Evolutionary conservation across 2,797 vertebrate species (phyloP).

Genomic region (Huso huso): DNA sequence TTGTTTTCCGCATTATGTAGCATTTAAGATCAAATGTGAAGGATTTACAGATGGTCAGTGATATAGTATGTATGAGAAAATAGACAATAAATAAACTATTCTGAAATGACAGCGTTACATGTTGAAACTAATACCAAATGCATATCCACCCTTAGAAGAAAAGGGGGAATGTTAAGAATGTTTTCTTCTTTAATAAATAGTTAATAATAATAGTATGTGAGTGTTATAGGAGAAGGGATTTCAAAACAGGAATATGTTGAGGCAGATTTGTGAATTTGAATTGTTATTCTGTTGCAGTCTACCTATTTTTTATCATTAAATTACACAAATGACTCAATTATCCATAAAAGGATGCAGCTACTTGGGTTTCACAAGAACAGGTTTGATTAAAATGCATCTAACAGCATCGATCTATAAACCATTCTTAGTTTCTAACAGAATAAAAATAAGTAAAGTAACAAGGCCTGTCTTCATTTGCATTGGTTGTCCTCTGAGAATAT

Average conservation of each 20-base stretch:
- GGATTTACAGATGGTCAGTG: no score
- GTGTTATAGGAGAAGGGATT: no score
- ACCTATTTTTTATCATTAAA: neutral
- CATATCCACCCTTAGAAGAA: no score
- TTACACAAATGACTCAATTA: constrained; percentile 2
- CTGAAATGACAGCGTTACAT: no score
- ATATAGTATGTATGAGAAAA: no score
- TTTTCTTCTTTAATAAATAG: no score
- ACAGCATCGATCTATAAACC: neutral
- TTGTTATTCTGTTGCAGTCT: neutral
- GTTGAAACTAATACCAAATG: no score
- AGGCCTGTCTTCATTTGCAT: neutral
- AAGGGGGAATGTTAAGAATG: no score
- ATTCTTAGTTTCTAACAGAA: neutral
- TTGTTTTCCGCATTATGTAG: constrained; percentile 16
- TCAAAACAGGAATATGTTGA: no score
- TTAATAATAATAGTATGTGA: no score
- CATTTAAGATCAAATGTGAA: constrained; percentile 16
- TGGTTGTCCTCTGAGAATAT: neutral
- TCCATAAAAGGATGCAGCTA: neutral
- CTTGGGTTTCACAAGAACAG: neutral
- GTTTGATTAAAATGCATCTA: neutral
- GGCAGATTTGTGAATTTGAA: no score
- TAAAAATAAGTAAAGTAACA: neutral
- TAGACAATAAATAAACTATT: no score